Evolutionary conservation across 2,113 vertebrate genomes (phyloP).

Genomic region (Cariama cristata): DNA sequence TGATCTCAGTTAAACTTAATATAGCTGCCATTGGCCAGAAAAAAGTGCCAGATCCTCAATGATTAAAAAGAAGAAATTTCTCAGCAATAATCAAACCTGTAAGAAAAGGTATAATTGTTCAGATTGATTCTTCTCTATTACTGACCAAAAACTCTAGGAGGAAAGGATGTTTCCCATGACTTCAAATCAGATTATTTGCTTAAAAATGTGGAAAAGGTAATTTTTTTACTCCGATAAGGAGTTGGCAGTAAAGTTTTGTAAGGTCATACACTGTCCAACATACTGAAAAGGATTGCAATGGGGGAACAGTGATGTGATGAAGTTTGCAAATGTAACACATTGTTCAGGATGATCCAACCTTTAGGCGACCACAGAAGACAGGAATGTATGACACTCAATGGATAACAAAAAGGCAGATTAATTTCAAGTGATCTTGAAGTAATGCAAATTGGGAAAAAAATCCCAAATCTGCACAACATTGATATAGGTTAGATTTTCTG

Average conservation of each 20-base stretch:
- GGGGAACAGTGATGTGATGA: background rate
- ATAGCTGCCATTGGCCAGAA: background rate
- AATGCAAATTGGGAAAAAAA: background rate
- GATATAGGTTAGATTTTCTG: rapidly evolving
- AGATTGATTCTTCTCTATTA: background rate
- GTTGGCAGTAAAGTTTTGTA: background rate
- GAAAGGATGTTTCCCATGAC: background rate
- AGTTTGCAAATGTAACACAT: background rate
- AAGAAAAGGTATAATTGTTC: background rate
- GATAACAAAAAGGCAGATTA: background rate
- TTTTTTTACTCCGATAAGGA: background rate
- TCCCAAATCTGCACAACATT: background rate
- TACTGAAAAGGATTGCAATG: background rate
- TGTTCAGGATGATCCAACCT: background rate
- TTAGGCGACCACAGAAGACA: background rate
- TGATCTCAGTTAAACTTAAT: background rate
- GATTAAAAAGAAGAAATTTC: background rate
- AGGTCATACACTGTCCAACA: background rate
- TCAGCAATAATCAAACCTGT: background rate
- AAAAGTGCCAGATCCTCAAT: background rate
- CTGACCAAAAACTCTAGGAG: background rate
- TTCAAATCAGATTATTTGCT: background rate
- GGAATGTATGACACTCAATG: background rate
- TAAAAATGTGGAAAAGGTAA: background rate
- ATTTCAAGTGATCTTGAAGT: background rate